phyloP scores from a whole-genome alignment of 2,888 invertebrate genomes.

The Xylota segnis region DNA sequence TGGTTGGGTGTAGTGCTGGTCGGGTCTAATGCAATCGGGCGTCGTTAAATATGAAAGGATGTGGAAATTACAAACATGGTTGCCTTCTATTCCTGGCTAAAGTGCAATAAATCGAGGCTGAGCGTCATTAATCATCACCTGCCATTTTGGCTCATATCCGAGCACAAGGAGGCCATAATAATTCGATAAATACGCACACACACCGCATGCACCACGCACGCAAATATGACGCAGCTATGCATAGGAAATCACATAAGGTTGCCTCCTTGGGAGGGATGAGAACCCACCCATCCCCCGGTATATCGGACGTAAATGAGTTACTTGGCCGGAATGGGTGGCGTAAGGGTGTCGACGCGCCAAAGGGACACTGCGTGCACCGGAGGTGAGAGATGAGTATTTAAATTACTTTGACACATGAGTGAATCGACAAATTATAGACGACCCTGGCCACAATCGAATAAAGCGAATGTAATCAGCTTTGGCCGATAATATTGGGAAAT shows the following conservation, averaged over 20 bases:
- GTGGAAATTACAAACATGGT: conserved; percentile 74
- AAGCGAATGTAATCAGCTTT: conserved; percentile 70
- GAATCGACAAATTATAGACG: conserved; percentile 77
- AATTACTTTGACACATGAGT: conserved; percentile 78
- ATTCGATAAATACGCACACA: conserved; percentile 70
- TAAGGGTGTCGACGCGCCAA: background rate
- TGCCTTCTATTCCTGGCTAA: conserved; percentile 68
- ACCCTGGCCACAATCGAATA: conserved; percentile 68
- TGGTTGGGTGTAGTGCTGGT: too few relatives aligned
- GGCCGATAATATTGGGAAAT: conserved; percentile 69
- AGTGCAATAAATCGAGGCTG: conserved; percentile 76
- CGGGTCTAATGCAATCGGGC: conserved; percentile 63
- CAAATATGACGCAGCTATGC: conserved; percentile 21
- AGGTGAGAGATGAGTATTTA: conserved; percentile 72
- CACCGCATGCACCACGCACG: conserved; percentile 9
- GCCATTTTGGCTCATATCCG: conserved; percentile 71
- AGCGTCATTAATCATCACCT: conserved; percentile 77
- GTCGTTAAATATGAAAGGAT: conserved; percentile 75
- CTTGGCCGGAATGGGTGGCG: background rate
- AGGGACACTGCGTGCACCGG: conserved; percentile 19
- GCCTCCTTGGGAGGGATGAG: too few relatives aligned
- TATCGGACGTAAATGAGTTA: too few relatives aligned
- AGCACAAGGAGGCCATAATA: conserved; percentile 72
- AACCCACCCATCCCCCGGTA: too few relatives aligned
- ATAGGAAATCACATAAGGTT: conserved; percentile 39